Percentiles rank a stretch among this genome's conserved stretches.
Evolutionary conservation across 2,888 invertebrate genomes (phyloP).

Genomic region (Halictus ligatus): DNA sequence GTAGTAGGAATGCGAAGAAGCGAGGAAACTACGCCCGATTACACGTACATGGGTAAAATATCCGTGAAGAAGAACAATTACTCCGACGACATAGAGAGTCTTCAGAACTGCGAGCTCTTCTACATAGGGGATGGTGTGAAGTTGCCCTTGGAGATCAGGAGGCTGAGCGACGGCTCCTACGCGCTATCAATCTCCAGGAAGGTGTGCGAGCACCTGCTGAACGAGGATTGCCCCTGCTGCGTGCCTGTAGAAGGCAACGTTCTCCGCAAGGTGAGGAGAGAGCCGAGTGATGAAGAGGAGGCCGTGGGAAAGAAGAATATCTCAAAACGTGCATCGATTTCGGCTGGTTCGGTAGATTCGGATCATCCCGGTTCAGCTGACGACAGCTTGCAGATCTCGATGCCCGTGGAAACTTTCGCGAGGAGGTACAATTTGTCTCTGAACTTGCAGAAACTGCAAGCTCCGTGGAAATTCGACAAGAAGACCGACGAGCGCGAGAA

Average conservation of each 20-base stretch:
- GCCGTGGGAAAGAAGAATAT: not conserved
- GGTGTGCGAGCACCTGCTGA: slow-evolving; percentile 72
- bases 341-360: not conserved
- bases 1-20: not conserved
- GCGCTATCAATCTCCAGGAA: slow-evolving; percentile 75
- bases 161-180: slow-evolving; percentile 76
- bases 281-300: not conserved
- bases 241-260: slow-evolving; percentile 57
- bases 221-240: slow-evolving; percentile 76
- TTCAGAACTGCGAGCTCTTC: slow-evolving; percentile 70
- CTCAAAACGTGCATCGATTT: slow-evolving; percentile 38
- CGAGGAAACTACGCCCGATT: not conserved
- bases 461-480: slow-evolving; percentile 30
- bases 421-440: slow-evolving; percentile 72
- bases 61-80: slow-evolving; percentile 47
- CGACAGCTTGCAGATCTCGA: slow-evolving; percentile 52
- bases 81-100: slow-evolving; percentile 42
- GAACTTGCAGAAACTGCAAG: slow-evolving; percentile 49
- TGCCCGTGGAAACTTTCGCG: slow-evolving; percentile 71
- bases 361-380: slow-evolving; percentile 8
- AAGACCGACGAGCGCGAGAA: slow-evolving; percentile 9
- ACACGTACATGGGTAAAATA: slow-evolving; percentile 69
- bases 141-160: slow-evolving; percentile 77
- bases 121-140: slow-evolving; percentile 78
- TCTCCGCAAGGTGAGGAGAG: slow-evolving; percentile 32